Conservation (phyloP, 2,797 vertebrate species). For the Myoxocephalus aenaeus region DNA sequence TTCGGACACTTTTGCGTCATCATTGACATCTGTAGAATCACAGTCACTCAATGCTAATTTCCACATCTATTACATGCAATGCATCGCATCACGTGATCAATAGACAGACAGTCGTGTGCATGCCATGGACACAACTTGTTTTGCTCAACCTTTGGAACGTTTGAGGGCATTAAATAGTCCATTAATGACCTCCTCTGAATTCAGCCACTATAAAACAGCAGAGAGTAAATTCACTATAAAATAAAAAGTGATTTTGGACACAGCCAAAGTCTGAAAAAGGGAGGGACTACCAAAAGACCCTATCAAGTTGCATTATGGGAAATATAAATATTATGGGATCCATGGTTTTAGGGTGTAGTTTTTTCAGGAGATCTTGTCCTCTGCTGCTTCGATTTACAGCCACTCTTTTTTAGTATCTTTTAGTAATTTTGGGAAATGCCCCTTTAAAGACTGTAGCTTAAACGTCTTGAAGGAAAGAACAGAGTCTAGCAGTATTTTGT, state of each 20-base stretch:
- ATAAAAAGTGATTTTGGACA: background rate
- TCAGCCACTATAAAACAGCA: background rate
- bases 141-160: background rate
- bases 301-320: background rate
- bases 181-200: background rate
- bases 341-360: background rate
- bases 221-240: background rate
- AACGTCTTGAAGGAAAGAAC: background rate
- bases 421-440: background rate
- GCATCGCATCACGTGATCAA: background rate
- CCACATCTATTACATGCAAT: background rate
- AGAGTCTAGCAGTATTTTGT: conserved; percentile 7
- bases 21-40: background rate
- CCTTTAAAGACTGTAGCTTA: background rate
- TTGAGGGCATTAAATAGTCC: background rate
- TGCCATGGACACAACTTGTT: background rate
- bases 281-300: background rate
- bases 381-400: background rate
- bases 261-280: background rate
- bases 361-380: background rate
- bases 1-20: conserved; percentile 6
- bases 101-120: background rate
- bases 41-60: background rate
- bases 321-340: background rate
- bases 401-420: background rate